Conservation (phyloP, 2,113 vertebrate species). For the Pelusios castaneus region DNA sequence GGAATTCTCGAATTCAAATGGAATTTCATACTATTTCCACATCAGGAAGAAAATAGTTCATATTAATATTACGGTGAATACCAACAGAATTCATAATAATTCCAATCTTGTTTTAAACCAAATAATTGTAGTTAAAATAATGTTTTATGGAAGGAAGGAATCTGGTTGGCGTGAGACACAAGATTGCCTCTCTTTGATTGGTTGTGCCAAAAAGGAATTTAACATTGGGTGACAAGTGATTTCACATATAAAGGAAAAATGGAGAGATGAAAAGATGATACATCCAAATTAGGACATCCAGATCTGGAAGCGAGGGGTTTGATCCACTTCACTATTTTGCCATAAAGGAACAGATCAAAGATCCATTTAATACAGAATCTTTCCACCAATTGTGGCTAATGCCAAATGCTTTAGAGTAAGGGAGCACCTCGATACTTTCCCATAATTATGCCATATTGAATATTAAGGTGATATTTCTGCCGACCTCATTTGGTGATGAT, state of each 20-base stretch:
- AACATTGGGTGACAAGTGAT: not conserved
- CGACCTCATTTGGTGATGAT: not conserved
- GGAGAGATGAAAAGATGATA: not conserved
- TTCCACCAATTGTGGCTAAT: not conserved
- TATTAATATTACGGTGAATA: not conserved
- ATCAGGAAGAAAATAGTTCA: not conserved
- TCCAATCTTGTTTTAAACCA: conserved; percentile 3
- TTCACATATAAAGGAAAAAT: conserved; percentile 6
- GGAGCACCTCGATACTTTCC: not conserved
- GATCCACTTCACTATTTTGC: not conserved
- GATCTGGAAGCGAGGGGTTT: not conserved
- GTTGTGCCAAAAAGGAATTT: not conserved
- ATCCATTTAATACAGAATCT: not conserved
- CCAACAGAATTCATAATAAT: not conserved
- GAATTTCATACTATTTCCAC: not conserved
- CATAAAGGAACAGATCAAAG: not conserved
- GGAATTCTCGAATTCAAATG: not conserved
- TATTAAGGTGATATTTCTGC: not conserved
- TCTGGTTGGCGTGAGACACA: not conserved
- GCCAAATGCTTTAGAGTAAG: not conserved
- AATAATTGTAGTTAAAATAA: conserved; percentile 10
- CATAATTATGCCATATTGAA: too few species aligned
- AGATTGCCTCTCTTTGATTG: not conserved
- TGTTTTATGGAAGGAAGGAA: not conserved
- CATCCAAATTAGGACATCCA: not conserved